Conservation (phyloP, 2,888 invertebrate species). For the Darwinula stevensoni region DNA sequence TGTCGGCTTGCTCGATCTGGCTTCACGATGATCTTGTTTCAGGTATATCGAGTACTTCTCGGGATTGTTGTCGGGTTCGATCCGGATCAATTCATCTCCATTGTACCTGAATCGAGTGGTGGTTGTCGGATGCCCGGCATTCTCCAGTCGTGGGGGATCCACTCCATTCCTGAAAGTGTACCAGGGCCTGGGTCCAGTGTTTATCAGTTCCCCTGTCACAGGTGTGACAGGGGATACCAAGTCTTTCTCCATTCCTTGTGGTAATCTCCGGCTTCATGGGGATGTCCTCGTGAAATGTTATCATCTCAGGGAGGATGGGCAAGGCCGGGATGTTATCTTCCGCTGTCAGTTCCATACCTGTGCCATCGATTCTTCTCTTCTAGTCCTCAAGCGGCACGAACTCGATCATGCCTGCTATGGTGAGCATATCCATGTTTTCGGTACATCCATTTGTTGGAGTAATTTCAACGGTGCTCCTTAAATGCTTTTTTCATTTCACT, state of each 20-base stretch:
- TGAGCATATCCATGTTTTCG: too few relatives aligned
- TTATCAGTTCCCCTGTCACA: slow-evolving; percentile 54
- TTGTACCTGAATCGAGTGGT: slow-evolving; percentile 58
- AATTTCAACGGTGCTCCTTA: too few relatives aligned
- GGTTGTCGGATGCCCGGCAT: slow-evolving; percentile 52
- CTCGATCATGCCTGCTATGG: slow-evolving; percentile 56
- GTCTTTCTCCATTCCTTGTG: slow-evolving; percentile 37
- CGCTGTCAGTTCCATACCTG: slow-evolving; percentile 82
- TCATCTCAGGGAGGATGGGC: slow-evolving; percentile 23
- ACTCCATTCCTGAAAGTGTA: slow-evolving; percentile 53
- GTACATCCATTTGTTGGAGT: too few relatives aligned
- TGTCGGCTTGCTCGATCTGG: too few relatives aligned
- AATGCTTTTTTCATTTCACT: too few relatives aligned
- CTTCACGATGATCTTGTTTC: too few relatives aligned
- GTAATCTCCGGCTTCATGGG: slow-evolving; percentile 44
- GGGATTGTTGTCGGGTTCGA: slow-evolving; percentile 57
- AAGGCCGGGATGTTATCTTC: slow-evolving; percentile 35
- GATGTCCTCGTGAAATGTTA: slow-evolving; percentile 77
- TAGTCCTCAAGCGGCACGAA: slow-evolving; percentile 56
- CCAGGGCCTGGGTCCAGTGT: slow-evolving; percentile 64
- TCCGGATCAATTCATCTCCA: slow-evolving; percentile 59
- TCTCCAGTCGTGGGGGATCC: slow-evolving; percentile 27
- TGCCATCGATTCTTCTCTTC: slow-evolving; percentile 52
- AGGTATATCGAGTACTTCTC: slow-evolving; percentile 80
- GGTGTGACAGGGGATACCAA: slow-evolving; percentile 30